These are phyloP conservation scores for Torymus texanus DNA, from an alignment of 2,888 invertebrate genomes.

Conservation along the genomic window DNA sequence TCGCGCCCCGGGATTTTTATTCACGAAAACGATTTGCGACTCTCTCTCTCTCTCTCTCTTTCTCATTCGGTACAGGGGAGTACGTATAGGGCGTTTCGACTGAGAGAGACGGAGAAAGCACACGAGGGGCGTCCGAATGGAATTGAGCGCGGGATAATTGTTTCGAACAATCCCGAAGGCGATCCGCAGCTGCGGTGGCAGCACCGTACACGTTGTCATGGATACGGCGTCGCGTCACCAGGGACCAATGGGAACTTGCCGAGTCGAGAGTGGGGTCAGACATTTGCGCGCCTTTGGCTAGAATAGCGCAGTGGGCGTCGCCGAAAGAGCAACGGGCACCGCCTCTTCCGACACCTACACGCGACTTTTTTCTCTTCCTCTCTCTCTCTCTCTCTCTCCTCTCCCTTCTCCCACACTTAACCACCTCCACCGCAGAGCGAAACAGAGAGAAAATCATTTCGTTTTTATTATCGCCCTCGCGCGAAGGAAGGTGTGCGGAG, in stretches of 20 bases:
- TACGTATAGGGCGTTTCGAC: too few relatives aligned
- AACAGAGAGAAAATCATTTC: conserved; percentile 66
- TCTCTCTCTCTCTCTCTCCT: conserved; percentile 6
- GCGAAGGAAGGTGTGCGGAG: conserved; percentile 1
- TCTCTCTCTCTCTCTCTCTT: conserved; percentile 48
- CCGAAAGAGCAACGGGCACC: conserved; percentile 6
- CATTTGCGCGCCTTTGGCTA: conserved; percentile 45
- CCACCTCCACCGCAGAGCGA: conserved; percentile 2
- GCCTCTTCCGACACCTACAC: conserved; percentile 49
- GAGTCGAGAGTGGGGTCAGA: conserved; percentile 47
- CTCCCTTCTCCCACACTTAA: conserved; percentile 6
- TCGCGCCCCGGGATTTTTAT: conserved; percentile 66
- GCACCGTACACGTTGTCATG: conserved; percentile 67
- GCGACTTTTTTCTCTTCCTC: conserved; percentile 29
- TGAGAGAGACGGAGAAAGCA: conserved; percentile 18
- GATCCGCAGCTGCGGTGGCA: conserved; percentile 53
- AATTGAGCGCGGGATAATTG: conserved; percentile 75
- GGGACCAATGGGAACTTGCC: conserved; percentile 14
- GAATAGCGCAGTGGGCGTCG: too few relatives aligned
- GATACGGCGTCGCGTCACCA: conserved; percentile 64
- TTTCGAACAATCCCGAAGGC: conserved; percentile 73
- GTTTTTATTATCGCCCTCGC: conserved; percentile 71
- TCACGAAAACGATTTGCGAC: conserved; percentile 69
- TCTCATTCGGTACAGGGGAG: conserved; percentile 46
- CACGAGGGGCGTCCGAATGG: conserved; percentile 66